Conservation (phyloP, 2,113 vertebrate species). For the Sorex fumeus region DNA sequence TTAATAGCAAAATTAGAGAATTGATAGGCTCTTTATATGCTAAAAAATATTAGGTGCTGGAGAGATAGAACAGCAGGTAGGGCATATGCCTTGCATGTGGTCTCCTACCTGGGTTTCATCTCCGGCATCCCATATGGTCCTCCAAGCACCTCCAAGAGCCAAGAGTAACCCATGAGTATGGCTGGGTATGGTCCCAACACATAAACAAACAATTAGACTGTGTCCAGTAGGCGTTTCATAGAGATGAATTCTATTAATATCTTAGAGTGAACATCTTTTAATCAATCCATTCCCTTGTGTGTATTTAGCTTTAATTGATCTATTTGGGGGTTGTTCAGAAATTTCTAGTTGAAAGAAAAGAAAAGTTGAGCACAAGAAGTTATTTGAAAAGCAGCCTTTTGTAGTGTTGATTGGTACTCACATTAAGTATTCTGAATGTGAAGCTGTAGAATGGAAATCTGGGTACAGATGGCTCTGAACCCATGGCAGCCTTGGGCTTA, state of each 20-base stretch:
- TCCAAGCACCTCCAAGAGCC: no score
- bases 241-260: constrained; percentile 11
- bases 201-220: not conserved
- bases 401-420: not conserved
- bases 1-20: constrained; percentile 23
- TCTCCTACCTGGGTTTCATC: no score
- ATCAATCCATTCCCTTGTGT: not conserved
- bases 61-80: no score
- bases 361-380: not conserved
- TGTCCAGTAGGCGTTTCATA: not conserved
- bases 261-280: not conserved
- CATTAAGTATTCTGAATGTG: not conserved
- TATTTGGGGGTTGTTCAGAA: constrained; percentile 33
- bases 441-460: not conserved
- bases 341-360: constrained; percentile 24
- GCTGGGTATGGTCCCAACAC: no score
- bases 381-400: constrained; percentile 23
- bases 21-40: not conserved
- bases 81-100: no score
- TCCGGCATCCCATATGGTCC: no score
- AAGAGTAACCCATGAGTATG: no score
- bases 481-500: constrained; percentile 27
- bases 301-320: constrained; percentile 23
- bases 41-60: not conserved
- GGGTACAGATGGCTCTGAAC: constrained; percentile 47